Conservation (phyloP, 2,113 vertebrate species). For the Dicerorhinus sumatrensis region DNA sequence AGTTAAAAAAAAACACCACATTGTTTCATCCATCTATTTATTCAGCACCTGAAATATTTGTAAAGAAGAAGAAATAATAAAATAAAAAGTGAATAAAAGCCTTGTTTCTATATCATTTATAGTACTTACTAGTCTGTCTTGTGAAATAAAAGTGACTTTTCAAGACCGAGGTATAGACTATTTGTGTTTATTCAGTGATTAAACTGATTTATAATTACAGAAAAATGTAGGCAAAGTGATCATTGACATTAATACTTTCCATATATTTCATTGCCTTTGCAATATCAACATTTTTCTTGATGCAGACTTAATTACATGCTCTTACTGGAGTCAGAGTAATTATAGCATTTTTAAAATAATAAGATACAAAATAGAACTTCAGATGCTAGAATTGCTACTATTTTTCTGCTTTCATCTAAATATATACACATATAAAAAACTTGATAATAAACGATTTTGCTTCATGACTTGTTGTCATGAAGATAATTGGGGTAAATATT, state of each 20-base stretch:
- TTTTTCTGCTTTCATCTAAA: slow-evolving; percentile 12
- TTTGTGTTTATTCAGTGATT: slow-evolving; percentile 64
- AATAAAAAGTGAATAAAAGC: neutral
- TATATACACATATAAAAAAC: neutral
- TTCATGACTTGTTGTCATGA: neutral
- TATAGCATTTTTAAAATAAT: slow-evolving; percentile 78
- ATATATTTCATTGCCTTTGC: slow-evolving; percentile 82
- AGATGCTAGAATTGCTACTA: slow-evolving; percentile 36
- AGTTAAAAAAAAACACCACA: neutral
- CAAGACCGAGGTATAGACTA: slow-evolving; percentile 53
- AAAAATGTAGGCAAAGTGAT: slow-evolving; percentile 86
- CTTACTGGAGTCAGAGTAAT: slow-evolving; percentile 71
- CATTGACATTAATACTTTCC: slow-evolving; percentile 86
- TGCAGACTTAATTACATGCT: slow-evolving; percentile 82
- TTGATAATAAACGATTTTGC: neutral
- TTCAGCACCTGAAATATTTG: neutral
- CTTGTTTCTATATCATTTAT: neutral
- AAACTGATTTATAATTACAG: slow-evolving; percentile 83
- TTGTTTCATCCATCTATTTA: neutral
- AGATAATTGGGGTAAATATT: neutral
- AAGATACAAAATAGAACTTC: slow-evolving; percentile 75
- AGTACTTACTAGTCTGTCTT: neutral
- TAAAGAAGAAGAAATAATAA: neutral
- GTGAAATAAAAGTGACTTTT: slow-evolving; percentile 46
- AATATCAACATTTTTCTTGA: slow-evolving; percentile 82